Evolutionary conservation across 2,113 vertebrate genomes (phyloP).

Genomic region (Psilopogon haemacephalus): DNA sequence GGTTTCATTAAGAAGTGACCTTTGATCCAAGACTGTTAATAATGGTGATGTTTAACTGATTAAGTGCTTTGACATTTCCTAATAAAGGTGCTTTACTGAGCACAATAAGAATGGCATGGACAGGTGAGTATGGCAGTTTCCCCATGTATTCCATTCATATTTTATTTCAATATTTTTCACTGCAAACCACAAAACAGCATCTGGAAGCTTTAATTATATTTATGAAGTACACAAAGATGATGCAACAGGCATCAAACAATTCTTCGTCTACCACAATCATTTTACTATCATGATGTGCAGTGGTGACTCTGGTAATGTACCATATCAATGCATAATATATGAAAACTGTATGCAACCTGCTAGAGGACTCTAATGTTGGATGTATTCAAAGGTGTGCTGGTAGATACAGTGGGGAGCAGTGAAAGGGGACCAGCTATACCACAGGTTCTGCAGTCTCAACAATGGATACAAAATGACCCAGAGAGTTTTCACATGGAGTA

Average conservation of each 20-base stretch:
- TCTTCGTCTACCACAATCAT: background rate
- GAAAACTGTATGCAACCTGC: conserved; percentile 15
- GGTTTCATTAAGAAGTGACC: background rate
- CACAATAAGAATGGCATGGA: background rate
- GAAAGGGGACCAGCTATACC: conserved; percentile 45
- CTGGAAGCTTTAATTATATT: conserved; percentile 29
- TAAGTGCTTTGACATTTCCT: background rate
- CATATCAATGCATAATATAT: conserved; percentile 7
- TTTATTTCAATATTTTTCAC: background rate
- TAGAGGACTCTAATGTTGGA: conserved; percentile 46
- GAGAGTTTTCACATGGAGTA: background rate
- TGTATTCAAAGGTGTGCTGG: conserved; percentile 38
- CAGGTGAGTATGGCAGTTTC: background rate
- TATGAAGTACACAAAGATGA: conserved; percentile 39
- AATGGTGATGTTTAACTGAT: background rate
- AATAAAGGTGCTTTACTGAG: background rate
- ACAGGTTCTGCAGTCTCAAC: background rate
- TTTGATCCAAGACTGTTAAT: background rate
- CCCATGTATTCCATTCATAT: background rate
- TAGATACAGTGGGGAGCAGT: conserved; percentile 73
- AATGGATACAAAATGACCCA: background rate
- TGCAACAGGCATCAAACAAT: conserved; percentile 8
- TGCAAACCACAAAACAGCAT: background rate
- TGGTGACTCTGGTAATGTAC: background rate
- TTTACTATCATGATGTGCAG: background rate